Base-by-base conservation (phyloP, 2,797 vertebrate genomes). In the Dallia pectoralis region DNA sequence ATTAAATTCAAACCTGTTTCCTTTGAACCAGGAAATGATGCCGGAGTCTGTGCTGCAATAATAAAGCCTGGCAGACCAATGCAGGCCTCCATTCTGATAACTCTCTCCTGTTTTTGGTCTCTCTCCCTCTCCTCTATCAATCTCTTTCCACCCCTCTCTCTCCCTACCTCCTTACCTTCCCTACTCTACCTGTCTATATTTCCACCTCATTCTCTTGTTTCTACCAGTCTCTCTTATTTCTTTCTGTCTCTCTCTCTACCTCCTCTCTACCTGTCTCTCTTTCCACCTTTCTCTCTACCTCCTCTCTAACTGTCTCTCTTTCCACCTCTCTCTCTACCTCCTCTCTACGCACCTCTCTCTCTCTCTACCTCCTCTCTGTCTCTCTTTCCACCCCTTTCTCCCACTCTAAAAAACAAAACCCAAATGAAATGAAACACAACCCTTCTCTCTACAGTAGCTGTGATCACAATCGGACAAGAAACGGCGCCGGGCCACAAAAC, bases 1-100 rank as follows among this genome's bases (percentile, higher is more conserved):
- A 94, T 94, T 91, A 92, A 70, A 79, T 79, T 84, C 64, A 82
- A 81, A 81, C 73, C 61, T 75, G 75, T 75, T 79, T 72, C 78
- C 73, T 63, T 62, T 65, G 73, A 40, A 70, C 77, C 56, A 32
- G 65, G 56, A 76, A 68, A 74, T 75, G 69, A 71, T 36, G 33
- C 74, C 75, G 83, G 82, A 83, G 75, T 74, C 71, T 63, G 72
- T 29, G 25, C 73, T 29, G 72, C 59, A 74, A 69, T 66, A 78
- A 69, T 70, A 65, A 44, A 74, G 74, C 69, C 73, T 78, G 29
- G 59, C 61, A 25, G 67, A 66, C 40, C 29, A 44, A 29, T 18
- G 53, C 74, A 22, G 48, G 29, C 27, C 12, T 63, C 4, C 11
- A 63, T 63, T 63, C 18, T 59, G 27, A 65, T 36, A 47, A n/a